A percentile compares a stretch with the other conserved stretches of the same genome.
These are phyloP conservation scores for Dromaius novaehollandiae DNA, from an alignment of 2,113 vertebrate genomes.

Conservation along the genomic window DNA sequence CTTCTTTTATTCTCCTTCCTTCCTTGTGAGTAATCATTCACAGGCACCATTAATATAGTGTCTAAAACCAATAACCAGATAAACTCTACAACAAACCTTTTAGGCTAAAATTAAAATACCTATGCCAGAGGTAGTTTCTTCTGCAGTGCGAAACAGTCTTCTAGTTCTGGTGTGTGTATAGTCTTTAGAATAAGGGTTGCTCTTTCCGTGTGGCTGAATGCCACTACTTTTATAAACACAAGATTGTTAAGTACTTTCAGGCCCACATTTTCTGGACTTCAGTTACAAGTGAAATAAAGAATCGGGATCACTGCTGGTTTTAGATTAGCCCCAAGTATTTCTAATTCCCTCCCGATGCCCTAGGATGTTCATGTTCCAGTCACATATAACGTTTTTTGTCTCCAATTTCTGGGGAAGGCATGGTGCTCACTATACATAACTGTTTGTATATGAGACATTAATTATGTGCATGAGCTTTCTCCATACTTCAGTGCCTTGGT, in stretches of 20 bases:
- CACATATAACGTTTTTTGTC: not conserved
- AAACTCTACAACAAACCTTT: not conserved
- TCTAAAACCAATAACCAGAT: not conserved
- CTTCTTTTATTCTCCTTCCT: not conserved
- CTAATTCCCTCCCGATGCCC: not conserved
- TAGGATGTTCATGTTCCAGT: not conserved
- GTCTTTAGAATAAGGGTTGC: not conserved
- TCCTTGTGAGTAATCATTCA: not conserved
- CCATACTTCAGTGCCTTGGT: not conserved
- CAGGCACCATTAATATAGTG: not conserved
- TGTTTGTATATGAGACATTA: not conserved
- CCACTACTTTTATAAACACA: not conserved
- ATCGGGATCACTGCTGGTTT: not conserved
- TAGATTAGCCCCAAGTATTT: not conserved
- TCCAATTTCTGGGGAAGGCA: not conserved
- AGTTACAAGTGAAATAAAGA: not conserved
- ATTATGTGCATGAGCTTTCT: not conserved
- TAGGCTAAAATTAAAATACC: not conserved
- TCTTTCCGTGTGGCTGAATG: not conserved
- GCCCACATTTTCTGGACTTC: not conserved
- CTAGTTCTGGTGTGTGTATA: not conserved
- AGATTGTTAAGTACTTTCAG: slow-evolving; percentile 2
- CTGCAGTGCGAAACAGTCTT: not conserved
- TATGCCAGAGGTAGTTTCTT: not conserved
- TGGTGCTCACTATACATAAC: not conserved